Percentiles rank a stretch among this genome's conserved stretches.
Conservation (phyloP, 2,113 vertebrate species). For the Cinclus cinclus region DNA sequence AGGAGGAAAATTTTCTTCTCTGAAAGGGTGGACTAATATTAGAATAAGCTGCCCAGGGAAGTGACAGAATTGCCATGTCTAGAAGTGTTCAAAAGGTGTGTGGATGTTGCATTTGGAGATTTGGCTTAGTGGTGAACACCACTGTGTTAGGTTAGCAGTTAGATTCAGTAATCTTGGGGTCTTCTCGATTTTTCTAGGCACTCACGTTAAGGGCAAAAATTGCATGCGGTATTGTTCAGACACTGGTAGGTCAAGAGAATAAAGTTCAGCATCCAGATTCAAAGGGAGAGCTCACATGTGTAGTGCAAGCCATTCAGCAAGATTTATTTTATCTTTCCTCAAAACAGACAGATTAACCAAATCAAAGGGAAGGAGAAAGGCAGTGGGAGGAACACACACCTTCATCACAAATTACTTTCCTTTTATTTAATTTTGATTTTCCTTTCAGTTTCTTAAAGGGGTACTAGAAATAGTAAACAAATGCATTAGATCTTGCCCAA, state of each 20-base stretch:
- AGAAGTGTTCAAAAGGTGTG: neutral
- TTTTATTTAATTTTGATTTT: neutral
- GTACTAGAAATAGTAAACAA: neutral
- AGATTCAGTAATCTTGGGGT: neutral
- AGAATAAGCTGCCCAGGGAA: neutral
- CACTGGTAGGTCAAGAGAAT: neutral
- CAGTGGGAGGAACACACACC: neutral
- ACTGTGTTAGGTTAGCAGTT: neutral
- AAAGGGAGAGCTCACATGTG: neutral
- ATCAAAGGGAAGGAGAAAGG: neutral
- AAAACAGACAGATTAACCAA: neutral
- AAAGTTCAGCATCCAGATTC: neutral
- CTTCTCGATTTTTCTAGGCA: neutral
- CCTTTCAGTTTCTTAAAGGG: neutral
- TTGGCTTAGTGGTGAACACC: neutral
- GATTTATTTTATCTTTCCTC: neutral
- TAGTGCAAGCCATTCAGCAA: neutral
- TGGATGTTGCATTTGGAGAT: neutral
- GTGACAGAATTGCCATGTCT: neutral
- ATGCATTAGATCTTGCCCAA: neutral
- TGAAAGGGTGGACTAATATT: neutral
- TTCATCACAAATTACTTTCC: conserved; percentile 17
- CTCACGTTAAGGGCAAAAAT: neutral
- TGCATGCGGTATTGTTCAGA: neutral
- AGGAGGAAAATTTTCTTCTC: neutral